Evolutionary conservation across 2,797 vertebrate species (phyloP).

Genomic region (Columba guinea): DNA sequence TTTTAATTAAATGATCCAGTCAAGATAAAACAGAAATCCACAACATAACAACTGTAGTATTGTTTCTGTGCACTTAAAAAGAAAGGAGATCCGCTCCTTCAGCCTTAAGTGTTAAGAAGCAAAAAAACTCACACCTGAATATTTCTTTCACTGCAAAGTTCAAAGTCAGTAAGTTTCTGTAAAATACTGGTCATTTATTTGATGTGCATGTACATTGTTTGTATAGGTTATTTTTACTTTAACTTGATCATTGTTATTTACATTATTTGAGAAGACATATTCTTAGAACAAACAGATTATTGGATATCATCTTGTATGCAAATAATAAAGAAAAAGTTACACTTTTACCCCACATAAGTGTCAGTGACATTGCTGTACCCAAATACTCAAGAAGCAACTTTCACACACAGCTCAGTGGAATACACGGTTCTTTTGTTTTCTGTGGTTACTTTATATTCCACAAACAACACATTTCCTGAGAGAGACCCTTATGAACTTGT

Average conservation of each 20-base stretch:
- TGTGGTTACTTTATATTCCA: background rate
- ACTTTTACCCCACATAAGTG: background rate
- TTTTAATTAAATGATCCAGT: background rate
- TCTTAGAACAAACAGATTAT: background rate
- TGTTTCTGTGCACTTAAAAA: background rate
- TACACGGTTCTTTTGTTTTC: background rate
- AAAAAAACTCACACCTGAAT: background rate
- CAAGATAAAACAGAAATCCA: background rate
- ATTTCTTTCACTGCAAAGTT: background rate
- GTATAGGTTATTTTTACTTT: background rate
- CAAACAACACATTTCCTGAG: background rate
- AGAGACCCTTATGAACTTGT: background rate
- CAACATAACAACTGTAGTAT: background rate
- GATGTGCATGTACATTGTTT: background rate
- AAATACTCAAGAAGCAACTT: background rate
- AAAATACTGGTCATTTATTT: background rate
- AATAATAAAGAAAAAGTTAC: background rate
- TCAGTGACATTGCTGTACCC: background rate
- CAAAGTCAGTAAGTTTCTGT: background rate
- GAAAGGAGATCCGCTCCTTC: background rate
- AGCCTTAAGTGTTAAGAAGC: background rate
- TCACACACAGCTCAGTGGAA: background rate
- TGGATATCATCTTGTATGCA: background rate
- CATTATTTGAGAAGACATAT: background rate
- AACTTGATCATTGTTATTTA: background rate